Conservation (phyloP, 2,113 vertebrate genomes). For the Zapornia atra region DNA sequence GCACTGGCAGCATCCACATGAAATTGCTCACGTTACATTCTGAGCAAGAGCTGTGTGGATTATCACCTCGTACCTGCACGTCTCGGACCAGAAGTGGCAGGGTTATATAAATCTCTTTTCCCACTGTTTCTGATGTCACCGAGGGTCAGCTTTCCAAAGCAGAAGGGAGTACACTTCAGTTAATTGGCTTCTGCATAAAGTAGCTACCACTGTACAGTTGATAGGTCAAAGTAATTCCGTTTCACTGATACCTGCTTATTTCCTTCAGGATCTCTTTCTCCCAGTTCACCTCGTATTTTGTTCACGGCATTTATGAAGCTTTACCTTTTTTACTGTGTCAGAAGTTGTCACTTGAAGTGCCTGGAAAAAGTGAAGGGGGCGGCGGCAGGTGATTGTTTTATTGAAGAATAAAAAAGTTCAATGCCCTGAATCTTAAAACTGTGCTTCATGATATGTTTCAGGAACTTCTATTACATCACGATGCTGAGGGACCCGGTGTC, state of each 20-base stretch:
- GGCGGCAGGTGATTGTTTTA: not conserved
- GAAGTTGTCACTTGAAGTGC: not conserved
- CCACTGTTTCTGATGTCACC: not conserved
- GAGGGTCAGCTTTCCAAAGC: not conserved
- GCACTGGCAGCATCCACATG: not conserved
- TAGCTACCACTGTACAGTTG: not conserved
- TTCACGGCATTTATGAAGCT: not conserved
- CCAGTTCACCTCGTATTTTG: not conserved
- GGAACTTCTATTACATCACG: conserved; percentile 99
- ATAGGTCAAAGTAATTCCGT: not conserved
- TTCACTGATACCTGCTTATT: not conserved
- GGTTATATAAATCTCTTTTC: not conserved
- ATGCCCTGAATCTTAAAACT: not conserved
- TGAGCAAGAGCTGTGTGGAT: not conserved
- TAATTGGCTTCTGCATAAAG: not conserved
- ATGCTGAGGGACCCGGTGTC: conserved; percentile 98
- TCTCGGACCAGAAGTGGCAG: not conserved
- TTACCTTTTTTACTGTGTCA: not conserved
- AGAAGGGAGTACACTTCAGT: not conserved
- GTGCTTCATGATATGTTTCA: conserved; percentile 79
- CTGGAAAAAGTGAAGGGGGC: not conserved
- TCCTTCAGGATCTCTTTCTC: not conserved
- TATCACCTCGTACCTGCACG: not conserved
- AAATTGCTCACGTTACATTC: not conserved
- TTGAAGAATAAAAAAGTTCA: not conserved